These are phyloP conservation scores for Asteroscopus sphinx DNA, from an alignment of 2,888 invertebrate species.

Conservation along the genomic window DNA sequence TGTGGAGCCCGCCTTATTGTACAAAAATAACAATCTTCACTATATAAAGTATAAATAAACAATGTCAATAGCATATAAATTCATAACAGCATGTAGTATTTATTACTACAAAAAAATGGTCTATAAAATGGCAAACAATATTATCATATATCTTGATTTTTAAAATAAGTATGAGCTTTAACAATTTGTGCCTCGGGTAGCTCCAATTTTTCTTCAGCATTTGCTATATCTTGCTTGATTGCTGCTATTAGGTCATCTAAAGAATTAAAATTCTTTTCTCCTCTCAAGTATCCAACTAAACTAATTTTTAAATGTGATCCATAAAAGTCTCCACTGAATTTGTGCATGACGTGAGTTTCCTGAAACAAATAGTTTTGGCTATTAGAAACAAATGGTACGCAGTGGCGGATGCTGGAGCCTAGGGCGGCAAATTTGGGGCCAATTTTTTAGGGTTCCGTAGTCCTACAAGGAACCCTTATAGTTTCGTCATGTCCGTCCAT, in stretches of 20 bases:
- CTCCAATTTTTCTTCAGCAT: constrained; percentile 91
- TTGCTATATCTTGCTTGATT: constrained; percentile 94
- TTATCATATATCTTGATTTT: constrained; percentile 16
- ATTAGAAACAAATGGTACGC: neutral
- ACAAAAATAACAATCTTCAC: constrained; percentile 20
- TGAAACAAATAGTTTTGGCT: constrained; percentile 77
- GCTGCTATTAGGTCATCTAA: constrained; percentile 93
- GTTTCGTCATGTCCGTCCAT: too few relatives aligned
- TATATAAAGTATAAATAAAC: constrained; percentile 19
- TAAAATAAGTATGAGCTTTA: constrained; percentile 89
- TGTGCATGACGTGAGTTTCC: constrained; percentile 98
- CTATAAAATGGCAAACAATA: constrained; percentile 1
- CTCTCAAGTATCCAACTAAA: constrained; percentile 95
- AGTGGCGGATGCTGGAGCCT: neutral
- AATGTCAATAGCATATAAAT: constrained; percentile 19
- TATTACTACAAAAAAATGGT: constrained; percentile 14
- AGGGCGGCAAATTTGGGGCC: too few relatives aligned
- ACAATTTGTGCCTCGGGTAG: constrained; percentile 83
- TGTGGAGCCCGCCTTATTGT: neutral
- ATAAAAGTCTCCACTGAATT: constrained; percentile 96
- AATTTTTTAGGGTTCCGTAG: too few relatives aligned
- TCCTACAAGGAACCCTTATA: too few relatives aligned
- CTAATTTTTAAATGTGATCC: constrained; percentile 94
- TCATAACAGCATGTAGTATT: constrained; percentile 14
- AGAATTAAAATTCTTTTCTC: constrained; percentile 94